Conservation (phyloP, 2,888 invertebrate species). For the Callinectes sapidus region DNA sequence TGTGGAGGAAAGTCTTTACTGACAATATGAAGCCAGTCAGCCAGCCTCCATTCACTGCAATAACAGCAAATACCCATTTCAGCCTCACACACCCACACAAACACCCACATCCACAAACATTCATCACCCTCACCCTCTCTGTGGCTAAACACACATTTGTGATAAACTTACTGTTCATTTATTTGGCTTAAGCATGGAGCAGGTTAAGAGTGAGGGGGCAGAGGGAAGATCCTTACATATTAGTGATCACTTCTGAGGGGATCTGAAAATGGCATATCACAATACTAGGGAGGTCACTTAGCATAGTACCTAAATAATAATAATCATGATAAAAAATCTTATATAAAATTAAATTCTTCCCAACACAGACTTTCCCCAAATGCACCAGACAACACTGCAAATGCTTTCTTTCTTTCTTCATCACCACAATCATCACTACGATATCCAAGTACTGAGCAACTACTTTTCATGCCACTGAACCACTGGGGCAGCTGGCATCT, state of each 20-base stretch:
- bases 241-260: slow-evolving; percentile 61
- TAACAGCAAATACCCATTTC: slow-evolving; percentile 27
- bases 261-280: slow-evolving; percentile 61
- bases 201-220: slow-evolving; percentile 42
- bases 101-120: slow-evolving; percentile 25
- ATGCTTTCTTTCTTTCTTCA: slow-evolving; percentile 34
- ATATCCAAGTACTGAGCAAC: slow-evolving; percentile 40
- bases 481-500: slow-evolving; percentile 35
- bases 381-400: slow-evolving; percentile 51
- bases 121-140: slow-evolving; percentile 40
- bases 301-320: slow-evolving; percentile 53
- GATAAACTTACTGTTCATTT: slow-evolving; percentile 45
- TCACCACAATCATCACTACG: slow-evolving; percentile 29
- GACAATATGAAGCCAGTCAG: slow-evolving; percentile 35
- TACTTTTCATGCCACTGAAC: slow-evolving; percentile 12
- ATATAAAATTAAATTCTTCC: slow-evolving; percentile 53
- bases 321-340: slow-evolving; percentile 52
- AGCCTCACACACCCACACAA: slow-evolving; percentile 23
- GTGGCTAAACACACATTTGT: slow-evolving; percentile 47
- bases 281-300: slow-evolving; percentile 64
- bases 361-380: slow-evolving; percentile 46
- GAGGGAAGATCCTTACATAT: slow-evolving; percentile 61
- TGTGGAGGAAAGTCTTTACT: slow-evolving; percentile 11
- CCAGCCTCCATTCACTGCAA: slow-evolving; percentile 27
- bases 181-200: slow-evolving; percentile 58